phyloP scores from a whole-genome alignment of 2,888 invertebrate genomes.

The Spialia ferax region DNA sequence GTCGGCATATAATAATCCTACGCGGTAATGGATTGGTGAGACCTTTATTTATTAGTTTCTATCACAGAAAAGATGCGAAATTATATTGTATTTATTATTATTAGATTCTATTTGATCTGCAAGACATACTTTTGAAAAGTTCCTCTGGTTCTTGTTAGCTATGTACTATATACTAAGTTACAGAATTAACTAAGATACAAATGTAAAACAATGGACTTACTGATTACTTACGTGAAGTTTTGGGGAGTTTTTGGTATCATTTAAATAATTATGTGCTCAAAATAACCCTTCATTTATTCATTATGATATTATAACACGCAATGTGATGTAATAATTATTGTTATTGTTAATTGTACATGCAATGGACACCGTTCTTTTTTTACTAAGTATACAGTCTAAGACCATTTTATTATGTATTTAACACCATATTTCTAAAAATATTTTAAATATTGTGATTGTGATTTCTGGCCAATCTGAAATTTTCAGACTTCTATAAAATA shows the following conservation, averaged over 20 bases:
- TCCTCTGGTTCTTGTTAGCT: background rate
- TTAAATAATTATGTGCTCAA: background rate
- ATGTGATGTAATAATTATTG: background rate
- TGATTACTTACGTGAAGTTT: background rate
- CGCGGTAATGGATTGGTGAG: conserved; percentile 28
- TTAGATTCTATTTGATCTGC: background rate
- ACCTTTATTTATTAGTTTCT: conserved; percentile 13
- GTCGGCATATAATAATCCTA: background rate
- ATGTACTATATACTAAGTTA: background rate
- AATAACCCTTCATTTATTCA: conserved; percentile 10
- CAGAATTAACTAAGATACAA: too few relatives aligned
- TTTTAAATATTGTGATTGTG: too few relatives aligned
- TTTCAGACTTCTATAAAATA: too few relatives aligned
- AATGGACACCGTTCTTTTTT: background rate
- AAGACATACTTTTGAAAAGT: background rate
- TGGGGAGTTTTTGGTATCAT: conserved; percentile 8
- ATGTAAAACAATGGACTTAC: too few relatives aligned
- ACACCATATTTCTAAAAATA: too few relatives aligned
- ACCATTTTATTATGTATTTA: too few relatives aligned
- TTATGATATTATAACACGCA: conserved; percentile 12
- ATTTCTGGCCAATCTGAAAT: too few relatives aligned
- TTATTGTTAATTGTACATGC: background rate
- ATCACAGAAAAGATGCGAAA: too few relatives aligned
- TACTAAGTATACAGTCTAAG: too few relatives aligned
- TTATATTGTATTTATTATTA: too few relatives aligned